These are phyloP conservation scores for Oncopodura yosiiana DNA, from an alignment of 1,140 invertebrate genomes.

Conservation along the genomic window DNA sequence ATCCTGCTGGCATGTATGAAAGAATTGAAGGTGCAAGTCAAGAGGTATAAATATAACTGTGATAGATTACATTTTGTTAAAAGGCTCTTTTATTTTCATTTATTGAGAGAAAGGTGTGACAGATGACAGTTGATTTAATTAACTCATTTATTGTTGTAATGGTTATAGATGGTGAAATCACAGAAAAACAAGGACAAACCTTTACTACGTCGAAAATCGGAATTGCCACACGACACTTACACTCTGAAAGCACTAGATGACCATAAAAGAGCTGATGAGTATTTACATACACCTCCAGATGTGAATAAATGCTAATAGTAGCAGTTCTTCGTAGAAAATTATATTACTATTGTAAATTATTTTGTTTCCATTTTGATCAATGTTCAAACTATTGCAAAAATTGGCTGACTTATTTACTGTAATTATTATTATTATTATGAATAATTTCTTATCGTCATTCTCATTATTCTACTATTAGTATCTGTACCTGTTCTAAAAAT, in stretches of 20 bases:
- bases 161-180: conserved; percentile 42
- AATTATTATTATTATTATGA: too few relatives aligned
- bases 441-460: too few relatives aligned
- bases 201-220: conserved; percentile 82
- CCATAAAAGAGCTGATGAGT: conserved; percentile 84
- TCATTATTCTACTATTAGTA: too few relatives aligned
- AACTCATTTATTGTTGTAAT: conserved; percentile 21
- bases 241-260: conserved; percentile 81
- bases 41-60: too few relatives aligned
- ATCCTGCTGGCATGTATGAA: conserved; percentile 57
- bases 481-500: too few relatives aligned
- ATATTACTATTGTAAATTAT: too few relatives aligned
- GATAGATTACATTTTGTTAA: not conserved
- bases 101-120: conserved; percentile 1
- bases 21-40: conserved; percentile 67
- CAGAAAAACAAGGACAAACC: conserved; percentile 68
- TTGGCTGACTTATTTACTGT: too few relatives aligned
- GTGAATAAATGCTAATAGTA: conserved; percentile 70
- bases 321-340: too few relatives aligned
- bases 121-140: not conserved
- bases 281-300: conserved; percentile 69
- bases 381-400: too few relatives aligned
- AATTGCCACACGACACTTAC: conserved; percentile 80
- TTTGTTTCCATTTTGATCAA: too few relatives aligned
- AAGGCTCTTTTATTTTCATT: conserved; percentile 5